Evolutionary conservation across 2,113 vertebrate species (phyloP).

Genomic region (Trichomycterus rosablanca): DNA sequence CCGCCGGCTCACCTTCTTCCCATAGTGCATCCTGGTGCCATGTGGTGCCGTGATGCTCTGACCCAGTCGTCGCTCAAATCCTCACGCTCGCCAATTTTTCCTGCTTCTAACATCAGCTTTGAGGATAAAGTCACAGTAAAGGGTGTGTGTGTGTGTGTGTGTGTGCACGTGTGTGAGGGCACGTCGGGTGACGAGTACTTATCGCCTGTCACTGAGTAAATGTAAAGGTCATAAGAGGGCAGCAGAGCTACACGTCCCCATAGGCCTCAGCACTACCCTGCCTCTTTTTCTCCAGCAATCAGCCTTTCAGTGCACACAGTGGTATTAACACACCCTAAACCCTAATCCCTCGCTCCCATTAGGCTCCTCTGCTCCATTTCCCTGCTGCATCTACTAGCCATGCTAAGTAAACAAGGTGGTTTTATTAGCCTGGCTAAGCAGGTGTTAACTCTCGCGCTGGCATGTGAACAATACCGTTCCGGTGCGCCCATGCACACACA

Average conservation of each 20-base stretch:
- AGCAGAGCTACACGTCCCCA: conserved; percentile 41
- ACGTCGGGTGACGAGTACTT: conserved; percentile 14
- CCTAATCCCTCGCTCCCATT: conserved; percentile 46
- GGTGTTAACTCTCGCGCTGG: conserved; percentile 51
- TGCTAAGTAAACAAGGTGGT: conserved; percentile 49
- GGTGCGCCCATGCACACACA: conserved; percentile 34
- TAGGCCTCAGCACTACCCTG: conserved; percentile 38
- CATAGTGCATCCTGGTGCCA: no score
- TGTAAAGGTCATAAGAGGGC: conserved; percentile 44
- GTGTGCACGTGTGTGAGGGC: conserved; percentile 6
- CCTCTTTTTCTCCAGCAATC: conserved; percentile 43
- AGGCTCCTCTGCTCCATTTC: conserved; percentile 45
- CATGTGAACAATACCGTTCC: conserved; percentile 48
- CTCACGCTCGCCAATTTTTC: no score
- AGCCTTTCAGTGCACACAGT: conserved; percentile 46
- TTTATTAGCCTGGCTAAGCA: conserved; percentile 47
- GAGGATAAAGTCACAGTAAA: neutral
- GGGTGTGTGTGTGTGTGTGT: no score
- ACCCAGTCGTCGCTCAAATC: no score
- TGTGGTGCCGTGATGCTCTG: no score
- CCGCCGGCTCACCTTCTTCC: no score
- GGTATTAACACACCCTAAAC: conserved; percentile 49
- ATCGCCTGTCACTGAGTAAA: conserved; percentile 21
- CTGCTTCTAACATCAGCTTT: no score
- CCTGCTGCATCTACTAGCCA: conserved; percentile 44